A percentile compares a stretch with the other conserved stretches of the same genome.
phyloP scores from a whole-genome alignment of 2,797 vertebrate species.

The Rhyacichthys aspro region DNA sequence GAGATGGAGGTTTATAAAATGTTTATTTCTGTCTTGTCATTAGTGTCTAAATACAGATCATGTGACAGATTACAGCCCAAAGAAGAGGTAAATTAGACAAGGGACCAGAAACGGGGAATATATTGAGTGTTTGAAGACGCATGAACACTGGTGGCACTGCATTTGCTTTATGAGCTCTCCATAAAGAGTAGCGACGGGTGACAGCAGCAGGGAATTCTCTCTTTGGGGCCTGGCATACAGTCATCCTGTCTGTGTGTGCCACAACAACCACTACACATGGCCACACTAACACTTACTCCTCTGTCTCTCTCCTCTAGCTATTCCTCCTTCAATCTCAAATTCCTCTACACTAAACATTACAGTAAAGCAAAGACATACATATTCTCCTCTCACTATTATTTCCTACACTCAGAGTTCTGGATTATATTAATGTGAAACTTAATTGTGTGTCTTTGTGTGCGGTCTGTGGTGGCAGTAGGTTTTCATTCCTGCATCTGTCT shows the following conservation, averaged over 20 bases:
- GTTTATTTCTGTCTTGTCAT: constrained; percentile 23
- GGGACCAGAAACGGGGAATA: constrained; percentile 2
- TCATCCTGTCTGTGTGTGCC: constrained; percentile 49
- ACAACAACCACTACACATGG: constrained; percentile 49
- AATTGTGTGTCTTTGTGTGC: constrained; percentile 32
- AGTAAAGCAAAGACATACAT: constrained; percentile 1
- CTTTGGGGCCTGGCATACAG: constrained; percentile 28
- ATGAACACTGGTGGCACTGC: constrained; percentile 11
- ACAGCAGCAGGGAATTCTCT: constrained; percentile 38
- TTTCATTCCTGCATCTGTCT: constrained; percentile 64
- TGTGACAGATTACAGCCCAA: neutral
- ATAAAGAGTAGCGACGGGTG: constrained; percentile 34
- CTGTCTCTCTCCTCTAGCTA: constrained; percentile 10
- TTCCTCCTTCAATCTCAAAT: constrained; percentile 16
- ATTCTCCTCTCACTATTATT: neutral
- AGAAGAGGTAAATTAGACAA: constrained; percentile 12
- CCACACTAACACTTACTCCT: constrained; percentile 35
- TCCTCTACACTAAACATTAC: neutral
- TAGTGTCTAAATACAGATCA: neutral
- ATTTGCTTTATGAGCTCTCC: constrained; percentile 46
- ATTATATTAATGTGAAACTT: constrained; percentile 14
- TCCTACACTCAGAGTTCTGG: constrained; percentile 2
- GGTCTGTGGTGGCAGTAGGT: constrained; percentile 17
- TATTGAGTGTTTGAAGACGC: constrained; percentile 10
- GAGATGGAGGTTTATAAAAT: constrained; percentile 45